These are phyloP conservation scores for Illadopsis cleaveri DNA, from an alignment of 2,113 vertebrate species.

Conservation along the genomic window DNA sequence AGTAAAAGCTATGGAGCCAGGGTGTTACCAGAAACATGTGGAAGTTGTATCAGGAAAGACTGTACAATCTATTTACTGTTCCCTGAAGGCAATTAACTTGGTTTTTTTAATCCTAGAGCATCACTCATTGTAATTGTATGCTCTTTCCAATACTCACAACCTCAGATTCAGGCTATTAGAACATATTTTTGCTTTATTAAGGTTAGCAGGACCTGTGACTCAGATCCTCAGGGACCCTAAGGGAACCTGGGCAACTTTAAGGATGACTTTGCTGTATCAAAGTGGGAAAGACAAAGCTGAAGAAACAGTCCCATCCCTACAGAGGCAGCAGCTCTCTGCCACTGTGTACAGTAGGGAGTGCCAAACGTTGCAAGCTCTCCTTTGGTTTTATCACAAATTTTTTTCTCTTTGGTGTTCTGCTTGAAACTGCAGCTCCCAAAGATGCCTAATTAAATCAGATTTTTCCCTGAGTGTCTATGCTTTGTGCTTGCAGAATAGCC, in stretches of 20 bases:
- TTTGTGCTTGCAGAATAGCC: not conserved
- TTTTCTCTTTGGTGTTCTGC: not conserved
- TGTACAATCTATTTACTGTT: not conserved
- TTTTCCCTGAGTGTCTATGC: not conserved
- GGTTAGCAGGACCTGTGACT: not conserved
- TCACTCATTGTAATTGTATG: not conserved
- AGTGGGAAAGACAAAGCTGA: not conserved
- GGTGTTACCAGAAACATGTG: not conserved
- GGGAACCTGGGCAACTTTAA: not conserved
- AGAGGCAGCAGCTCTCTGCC: not conserved
- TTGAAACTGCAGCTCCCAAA: not conserved
- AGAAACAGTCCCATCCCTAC: not conserved
- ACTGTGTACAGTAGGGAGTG: accelerated
- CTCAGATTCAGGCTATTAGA: not conserved
- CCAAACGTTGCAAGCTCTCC: not conserved
- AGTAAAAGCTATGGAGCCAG: not conserved
- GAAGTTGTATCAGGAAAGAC: not conserved
- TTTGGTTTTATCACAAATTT: not conserved
- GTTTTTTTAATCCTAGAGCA: not conserved
- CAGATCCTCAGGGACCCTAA: not conserved
- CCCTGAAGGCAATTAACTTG: not conserved
- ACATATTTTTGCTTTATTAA: not conserved
- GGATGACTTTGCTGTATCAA: not conserved
- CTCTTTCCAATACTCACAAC: not conserved
- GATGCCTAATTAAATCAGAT: not conserved